Conservation (phyloP, 2,888 invertebrate genomes). For the Laothoe populi region DNA sequence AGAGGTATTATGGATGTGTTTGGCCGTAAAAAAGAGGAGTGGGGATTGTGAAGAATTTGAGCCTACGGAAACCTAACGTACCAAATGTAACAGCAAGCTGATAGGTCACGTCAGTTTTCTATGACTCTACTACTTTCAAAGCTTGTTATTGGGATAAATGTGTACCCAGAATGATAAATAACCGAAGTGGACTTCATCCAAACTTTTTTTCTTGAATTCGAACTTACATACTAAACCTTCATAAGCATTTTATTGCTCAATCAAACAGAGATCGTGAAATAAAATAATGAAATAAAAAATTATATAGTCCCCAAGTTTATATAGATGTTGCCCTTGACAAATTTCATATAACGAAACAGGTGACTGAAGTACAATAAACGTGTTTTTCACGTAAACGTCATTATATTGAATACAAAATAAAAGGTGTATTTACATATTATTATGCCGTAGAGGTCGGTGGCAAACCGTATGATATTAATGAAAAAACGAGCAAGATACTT, state of each 20-base stretch:
- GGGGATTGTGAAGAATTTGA: too few relatives aligned
- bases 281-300: neutral
- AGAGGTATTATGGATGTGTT: too few relatives aligned
- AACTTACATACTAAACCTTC: neutral
- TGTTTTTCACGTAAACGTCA: constrained; percentile 12
- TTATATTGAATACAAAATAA: constrained; percentile 33
- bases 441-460: constrained; percentile 47
- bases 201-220: neutral
- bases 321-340: neutral
- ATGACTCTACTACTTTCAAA: too few relatives aligned
- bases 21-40: too few relatives aligned
- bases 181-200: too few relatives aligned
- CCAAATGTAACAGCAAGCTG: too few relatives aligned
- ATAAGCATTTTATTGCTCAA: neutral
- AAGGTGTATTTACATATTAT: constrained; percentile 37
- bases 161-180: neutral
- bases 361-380: neutral
- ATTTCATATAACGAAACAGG: neutral
- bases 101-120: too few relatives aligned
- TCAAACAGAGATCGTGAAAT: neutral
- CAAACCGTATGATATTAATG: constrained; percentile 54
- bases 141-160: neutral
- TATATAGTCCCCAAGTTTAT: neutral
- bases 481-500: constrained; percentile 58
- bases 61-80: too few relatives aligned